These are phyloP conservation scores for Calliopsis andreniformis DNA, from an alignment of 1,140 invertebrate genomes.

Conservation along the genomic window DNA sequence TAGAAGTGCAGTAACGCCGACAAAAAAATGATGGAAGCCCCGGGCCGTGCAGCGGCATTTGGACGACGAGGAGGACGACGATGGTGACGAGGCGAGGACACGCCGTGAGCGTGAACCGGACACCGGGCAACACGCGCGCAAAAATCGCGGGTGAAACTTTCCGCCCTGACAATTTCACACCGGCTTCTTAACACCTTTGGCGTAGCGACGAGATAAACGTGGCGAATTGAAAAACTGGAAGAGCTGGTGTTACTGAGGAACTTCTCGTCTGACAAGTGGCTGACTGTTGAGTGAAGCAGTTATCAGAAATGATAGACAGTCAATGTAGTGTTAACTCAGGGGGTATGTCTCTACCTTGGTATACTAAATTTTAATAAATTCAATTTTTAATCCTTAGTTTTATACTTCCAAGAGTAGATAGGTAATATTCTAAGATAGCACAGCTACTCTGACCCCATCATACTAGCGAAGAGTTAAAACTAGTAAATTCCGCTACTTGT, in stretches of 20 bases:
- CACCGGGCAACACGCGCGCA: conserved; percentile 16
- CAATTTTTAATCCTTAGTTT: too few species aligned
- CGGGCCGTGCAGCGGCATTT: conserved; percentile 61
- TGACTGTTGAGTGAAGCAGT: too few species aligned
- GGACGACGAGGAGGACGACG: conserved; percentile 47
- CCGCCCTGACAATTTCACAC: background rate
- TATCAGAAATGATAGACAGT: too few species aligned
- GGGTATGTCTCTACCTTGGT: too few species aligned
- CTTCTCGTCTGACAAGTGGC: too few species aligned
- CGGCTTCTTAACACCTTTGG: conserved; percentile 37
- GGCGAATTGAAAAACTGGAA: background rate
- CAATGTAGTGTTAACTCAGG: too few species aligned
- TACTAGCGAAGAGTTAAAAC: too few species aligned
- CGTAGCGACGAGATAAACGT: background rate
- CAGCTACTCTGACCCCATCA: too few species aligned
- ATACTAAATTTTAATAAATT: too few species aligned
- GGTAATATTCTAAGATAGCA: too few species aligned
- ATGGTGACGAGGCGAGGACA: conserved; percentile 54
- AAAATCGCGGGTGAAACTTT: conserved; percentile 37
- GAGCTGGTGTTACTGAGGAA: background rate
- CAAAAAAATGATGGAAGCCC: conserved; percentile 71
- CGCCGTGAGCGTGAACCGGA: conserved; percentile 28
- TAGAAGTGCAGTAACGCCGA: conserved; percentile 65
- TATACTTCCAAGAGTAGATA: too few species aligned
- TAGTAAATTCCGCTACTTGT: too few species aligned